Base-by-base conservation (phyloP, 2,113 vertebrate genomes). In the Centrocercus urophasianus region DNA sequence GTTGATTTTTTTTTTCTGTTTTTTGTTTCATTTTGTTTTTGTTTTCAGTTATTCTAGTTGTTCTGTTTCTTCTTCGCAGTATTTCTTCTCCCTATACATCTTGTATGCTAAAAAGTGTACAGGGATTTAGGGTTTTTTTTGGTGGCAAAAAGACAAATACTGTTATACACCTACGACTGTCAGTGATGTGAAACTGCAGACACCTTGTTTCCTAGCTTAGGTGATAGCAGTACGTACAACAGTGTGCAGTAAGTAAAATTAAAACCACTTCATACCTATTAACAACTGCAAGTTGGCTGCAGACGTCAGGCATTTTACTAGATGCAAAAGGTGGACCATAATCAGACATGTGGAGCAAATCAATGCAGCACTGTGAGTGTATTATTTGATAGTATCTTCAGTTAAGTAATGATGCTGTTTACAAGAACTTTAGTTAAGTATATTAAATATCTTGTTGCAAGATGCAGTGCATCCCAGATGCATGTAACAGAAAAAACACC, bases 351-450 rank as follows among this genome's bases (percentile, higher is more conserved):
- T 27, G 66, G 38, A 84, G 67, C 43, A 91, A 89, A 89, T 54
- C 4, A 93, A 76, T 65, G 34, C 36, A 75, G 30, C 32, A 34
- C 22, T 71, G 22, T 64, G 67, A 81, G 63, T 60, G 15, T 86
- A 42, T 84, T 65, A 15, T 70, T 73, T 73, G 45, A 52, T 73
- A 71, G 74, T 16, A 74, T 4, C 64, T 89, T 80, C 34, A 81
- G 36, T 80, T 69, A 63, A 78, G 84, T 85, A 88, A 88, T 16
- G 47, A 45, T 30, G 27, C 38, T 64, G 27, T 40, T 93, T 85
- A 91, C 32, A 22, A 66, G 76, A 92, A 71, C 28, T 83, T 86
- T n/a, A 54, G 48, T 83, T 84, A 93, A 86, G 83, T 52, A 12
- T 25, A 48, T 7, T 48, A 48, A 38, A 38, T 38, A 24, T 72